Evolutionary conservation across 2,113 vertebrate genomes (phyloP), one percentile per base, ranked within the genome.

Genomic region (Catharus minimus): DNA sequence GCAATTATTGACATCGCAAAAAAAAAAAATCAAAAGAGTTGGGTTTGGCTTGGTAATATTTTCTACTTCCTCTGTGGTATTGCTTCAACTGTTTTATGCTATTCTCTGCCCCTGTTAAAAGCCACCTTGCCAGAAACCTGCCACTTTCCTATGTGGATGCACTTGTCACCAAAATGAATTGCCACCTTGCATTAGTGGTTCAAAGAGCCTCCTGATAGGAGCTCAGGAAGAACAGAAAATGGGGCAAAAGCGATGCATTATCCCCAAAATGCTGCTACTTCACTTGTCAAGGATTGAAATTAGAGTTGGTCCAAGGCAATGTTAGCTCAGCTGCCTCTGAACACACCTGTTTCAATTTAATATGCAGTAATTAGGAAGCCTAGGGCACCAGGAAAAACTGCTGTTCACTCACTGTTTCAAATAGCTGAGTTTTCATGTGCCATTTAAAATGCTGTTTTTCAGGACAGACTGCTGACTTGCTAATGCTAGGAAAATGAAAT

Each of bases 401-500:
- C 65, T 92, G 77, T 53, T 86, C 62, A 23, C 74, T 93, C 58
- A 86, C 86, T 62, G 62, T 56, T 95, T 94, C 69, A 84, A 94
- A 93, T 55, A 92, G 92, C 88, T 73, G 81, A 86, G 69, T 89
- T 93, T 95, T 95, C 93, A 92, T 80, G 66, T 95, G 92, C 92
- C 92, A 94, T 95, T 95, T 94, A 92, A 93, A 94, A 92, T 52
- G 83, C 78, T 87, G 88, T 93, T 95, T 95, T 93, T 95, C 90
- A 94, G 95, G 84, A 88, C n/a, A 93, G 92, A 79, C 93, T 94
- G 93, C 86, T 95, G 95, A 96, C 92, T 96, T 87, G 92, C 86
- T 95, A 96, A 96, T 94, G 90, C 86, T 92, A 90, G 78, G 83
- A 82, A 93, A 95, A 95, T 82, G 95, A 96, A 95, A 95, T 95